Conservation (phyloP, 2,888 invertebrate genomes). For the Choristoneura rosaceana region DNA sequence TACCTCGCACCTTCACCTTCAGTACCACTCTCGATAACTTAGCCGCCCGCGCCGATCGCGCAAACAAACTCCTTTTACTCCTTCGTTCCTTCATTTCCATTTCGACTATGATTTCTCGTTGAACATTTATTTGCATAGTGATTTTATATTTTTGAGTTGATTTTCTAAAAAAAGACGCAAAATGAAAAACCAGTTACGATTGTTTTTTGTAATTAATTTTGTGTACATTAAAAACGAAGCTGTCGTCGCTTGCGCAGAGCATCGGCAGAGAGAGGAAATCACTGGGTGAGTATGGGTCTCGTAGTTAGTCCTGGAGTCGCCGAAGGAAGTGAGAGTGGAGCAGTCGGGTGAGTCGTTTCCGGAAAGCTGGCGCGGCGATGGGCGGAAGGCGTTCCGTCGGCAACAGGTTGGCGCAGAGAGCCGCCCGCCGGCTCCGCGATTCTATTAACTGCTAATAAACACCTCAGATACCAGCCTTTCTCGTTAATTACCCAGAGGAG, state of each 20-base stretch:
- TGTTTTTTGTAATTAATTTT: conserved; percentile 70
- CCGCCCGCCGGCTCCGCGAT: conserved; percentile 68
- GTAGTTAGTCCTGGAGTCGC: conserved; percentile 36
- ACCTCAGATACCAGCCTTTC: conserved; percentile 66
- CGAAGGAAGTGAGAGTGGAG: conserved; percentile 35
- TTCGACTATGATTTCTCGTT: conserved; percentile 57
- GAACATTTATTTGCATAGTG: conserved; percentile 66
- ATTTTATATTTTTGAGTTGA: conserved; percentile 62
- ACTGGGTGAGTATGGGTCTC: conserved; percentile 54
- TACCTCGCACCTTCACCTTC: conserved; percentile 56
- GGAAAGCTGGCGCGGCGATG: conserved; percentile 60
- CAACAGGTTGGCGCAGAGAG: conserved; percentile 76
- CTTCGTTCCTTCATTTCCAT: conserved; percentile 68
- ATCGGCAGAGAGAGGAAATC: background rate
- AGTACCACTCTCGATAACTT: conserved; percentile 60
- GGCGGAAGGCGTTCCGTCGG: conserved; percentile 84
- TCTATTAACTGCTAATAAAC: conserved; percentile 78
- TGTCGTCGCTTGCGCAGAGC: conserved; percentile 43
- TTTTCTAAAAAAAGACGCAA: conserved; percentile 51
- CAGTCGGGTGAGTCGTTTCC: conserved; percentile 45
- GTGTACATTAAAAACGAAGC: conserved; percentile 59
- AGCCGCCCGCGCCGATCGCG: conserved; percentile 72
- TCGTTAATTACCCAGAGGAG: conserved; percentile 69
- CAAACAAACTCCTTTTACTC: conserved; percentile 57
- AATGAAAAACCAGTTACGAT: conserved; percentile 53